These are phyloP conservation scores for Tylochromis polylepis DNA, from an alignment of 2,113 vertebrate species.

Conservation along the genomic window DNA sequence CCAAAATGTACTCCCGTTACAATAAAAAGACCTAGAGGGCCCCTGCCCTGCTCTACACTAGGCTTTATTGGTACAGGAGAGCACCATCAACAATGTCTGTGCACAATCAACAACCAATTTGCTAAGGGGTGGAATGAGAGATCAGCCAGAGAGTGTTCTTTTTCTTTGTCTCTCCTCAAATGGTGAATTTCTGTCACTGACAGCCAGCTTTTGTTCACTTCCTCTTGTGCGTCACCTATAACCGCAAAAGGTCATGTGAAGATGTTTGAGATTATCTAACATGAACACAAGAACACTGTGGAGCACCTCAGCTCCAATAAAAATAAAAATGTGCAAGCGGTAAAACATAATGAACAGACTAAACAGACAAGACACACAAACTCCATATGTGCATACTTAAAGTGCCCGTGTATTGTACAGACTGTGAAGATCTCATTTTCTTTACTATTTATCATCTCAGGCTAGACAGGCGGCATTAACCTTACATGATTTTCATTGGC, in stretches of 20 bases:
- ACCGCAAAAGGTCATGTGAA: background rate
- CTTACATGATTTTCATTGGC: background rate
- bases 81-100: constrained; percentile 53
- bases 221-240: background rate
- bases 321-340: background rate
- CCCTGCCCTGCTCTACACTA: constrained; percentile 16
- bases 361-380: background rate
- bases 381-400: background rate
- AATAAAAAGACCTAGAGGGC: constrained; percentile 64
- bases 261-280: background rate
- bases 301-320: background rate
- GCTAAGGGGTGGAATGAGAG: constrained; percentile 33
- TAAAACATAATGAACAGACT: background rate
- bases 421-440: background rate
- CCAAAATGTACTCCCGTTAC: constrained; percentile 67
- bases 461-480: background rate
- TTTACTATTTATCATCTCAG: background rate
- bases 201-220: background rate
- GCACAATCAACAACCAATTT: constrained; percentile 63
- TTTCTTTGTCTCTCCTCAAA: constrained; percentile 11
- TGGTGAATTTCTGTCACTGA: constrained; percentile 1
- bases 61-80: constrained; percentile 47
- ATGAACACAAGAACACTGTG: background rate
- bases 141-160: constrained; percentile 30
- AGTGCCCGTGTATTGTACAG: rapidly evolving